These are phyloP conservation scores for Synodontis membranacea DNA, from an alignment of 2,113 vertebrate species.

Conservation along the genomic window DNA sequence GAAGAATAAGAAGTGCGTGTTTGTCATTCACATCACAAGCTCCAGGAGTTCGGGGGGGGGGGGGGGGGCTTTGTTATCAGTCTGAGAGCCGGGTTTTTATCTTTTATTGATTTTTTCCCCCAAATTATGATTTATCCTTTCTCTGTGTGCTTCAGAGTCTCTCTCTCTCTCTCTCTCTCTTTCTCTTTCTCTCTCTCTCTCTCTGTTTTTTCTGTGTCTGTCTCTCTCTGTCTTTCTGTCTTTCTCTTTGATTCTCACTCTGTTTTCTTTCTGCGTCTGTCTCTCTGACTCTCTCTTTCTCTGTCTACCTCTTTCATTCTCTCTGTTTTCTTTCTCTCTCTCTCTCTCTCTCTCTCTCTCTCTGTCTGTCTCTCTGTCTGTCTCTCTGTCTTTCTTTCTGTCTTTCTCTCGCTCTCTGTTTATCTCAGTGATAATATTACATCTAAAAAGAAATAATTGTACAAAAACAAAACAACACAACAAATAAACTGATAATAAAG, in stretches of 20 bases:
- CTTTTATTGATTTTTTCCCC: not conserved
- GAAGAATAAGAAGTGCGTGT: not conserved
- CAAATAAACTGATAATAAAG: too few species aligned
- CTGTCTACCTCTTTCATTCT: not conserved
- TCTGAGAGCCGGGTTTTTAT: not conserved
- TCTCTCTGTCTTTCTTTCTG: not conserved
- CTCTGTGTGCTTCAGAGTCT: not conserved
- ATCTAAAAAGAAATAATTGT: too few species aligned
- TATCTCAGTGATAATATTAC: not conserved
- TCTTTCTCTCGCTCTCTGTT: not conserved
- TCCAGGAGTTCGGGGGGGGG: not conserved
- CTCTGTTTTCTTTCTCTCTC: not conserved
- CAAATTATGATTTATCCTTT: not conserved
- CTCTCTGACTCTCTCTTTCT: not conserved
- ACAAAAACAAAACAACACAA: too few species aligned
- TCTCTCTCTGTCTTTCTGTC: not conserved
- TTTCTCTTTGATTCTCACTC: not conserved
- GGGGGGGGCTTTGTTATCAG: not conserved
- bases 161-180: not conserved
- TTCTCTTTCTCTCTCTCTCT: not conserved
- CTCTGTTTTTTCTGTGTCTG: not conserved
- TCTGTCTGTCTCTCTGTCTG: not conserved
- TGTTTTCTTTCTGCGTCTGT: not conserved
- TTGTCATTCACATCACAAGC: constrained; percentile 7
- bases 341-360: not conserved